phyloP scores from a whole-genome alignment of 2,888 invertebrate species.

The Dione vanillae region DNA sequence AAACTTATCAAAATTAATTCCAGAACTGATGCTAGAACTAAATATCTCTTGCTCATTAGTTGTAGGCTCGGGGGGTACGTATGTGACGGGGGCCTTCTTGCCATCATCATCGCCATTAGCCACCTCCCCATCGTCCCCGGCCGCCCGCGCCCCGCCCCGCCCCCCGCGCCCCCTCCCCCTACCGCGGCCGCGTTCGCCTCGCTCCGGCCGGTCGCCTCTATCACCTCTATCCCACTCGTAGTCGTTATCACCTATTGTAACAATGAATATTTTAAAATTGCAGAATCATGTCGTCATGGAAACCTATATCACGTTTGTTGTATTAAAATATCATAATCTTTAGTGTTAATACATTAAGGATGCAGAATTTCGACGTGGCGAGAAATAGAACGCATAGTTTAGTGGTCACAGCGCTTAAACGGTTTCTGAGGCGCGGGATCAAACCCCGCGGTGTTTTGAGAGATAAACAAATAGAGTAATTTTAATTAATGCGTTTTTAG shows the following conservation, averaged over 20 bases:
- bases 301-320: too few relatives aligned
- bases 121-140: constrained; percentile 51
- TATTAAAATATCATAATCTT: too few relatives aligned
- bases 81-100: constrained; percentile 81
- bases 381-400: too few relatives aligned
- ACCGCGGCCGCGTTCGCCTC: constrained; percentile 53
- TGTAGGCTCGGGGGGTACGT: constrained; percentile 89
- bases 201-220: constrained; percentile 60
- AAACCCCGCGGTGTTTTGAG: too few relatives aligned
- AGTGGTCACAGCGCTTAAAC: too few relatives aligned
- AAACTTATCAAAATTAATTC: constrained; percentile 96
- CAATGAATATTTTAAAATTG: neutral
- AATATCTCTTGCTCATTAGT: constrained; percentile 89
- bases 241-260: constrained; percentile 33
- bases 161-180: constrained; percentile 51
- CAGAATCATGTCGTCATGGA: neutral
- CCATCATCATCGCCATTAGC: constrained; percentile 64
- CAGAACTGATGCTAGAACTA: constrained; percentile 87
- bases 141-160: constrained; percentile 46
- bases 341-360: too few relatives aligned
- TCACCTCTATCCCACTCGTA: constrained; percentile 55
- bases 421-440: too few relatives aligned
- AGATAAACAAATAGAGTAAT: too few relatives aligned
- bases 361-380: too few relatives aligned
- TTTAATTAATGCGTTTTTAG: too few relatives aligned